Percentiles rank a stretch among this genome's conserved stretches.
Conservation (phyloP, 2,888 invertebrate genomes). For the Hesperia comma region DNA sequence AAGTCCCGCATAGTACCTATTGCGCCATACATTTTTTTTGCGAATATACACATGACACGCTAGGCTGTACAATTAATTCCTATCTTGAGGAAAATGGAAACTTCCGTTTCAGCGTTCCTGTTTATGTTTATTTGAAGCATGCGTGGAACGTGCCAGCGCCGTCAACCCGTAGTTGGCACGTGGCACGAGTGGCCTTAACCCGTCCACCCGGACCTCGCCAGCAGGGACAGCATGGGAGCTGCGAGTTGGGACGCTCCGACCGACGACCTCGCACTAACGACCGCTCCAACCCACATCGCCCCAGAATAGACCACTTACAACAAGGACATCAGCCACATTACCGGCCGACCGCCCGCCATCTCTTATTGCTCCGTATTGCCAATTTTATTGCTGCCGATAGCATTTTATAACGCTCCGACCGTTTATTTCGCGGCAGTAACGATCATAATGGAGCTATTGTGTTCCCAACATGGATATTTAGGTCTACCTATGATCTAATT, state of each 20-base stretch:
- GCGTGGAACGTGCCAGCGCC: no score
- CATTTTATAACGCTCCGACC: not conserved
- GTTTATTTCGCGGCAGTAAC: constrained; percentile 6
- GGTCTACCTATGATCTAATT: not conserved
- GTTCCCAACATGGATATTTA: constrained; percentile 2
- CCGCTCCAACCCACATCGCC: constrained; percentile 1
- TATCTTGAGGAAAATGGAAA: no score
- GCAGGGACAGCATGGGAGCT: not conserved
- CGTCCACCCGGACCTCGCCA: no score
- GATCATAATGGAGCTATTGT: constrained; percentile 6
- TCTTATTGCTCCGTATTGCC: constrained; percentile 10
- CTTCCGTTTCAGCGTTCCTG: no score
- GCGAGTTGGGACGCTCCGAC: not conserved
- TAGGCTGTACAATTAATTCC: no score
- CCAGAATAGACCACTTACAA: constrained; percentile 5
- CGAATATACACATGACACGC: no score
- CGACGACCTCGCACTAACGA: not conserved
- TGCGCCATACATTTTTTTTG: no score
- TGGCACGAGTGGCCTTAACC: no score
- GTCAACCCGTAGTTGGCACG: no score
- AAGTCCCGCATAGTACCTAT: no score
- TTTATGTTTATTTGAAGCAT: no score
- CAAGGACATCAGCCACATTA: constrained; percentile 14
- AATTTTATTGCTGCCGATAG: constrained; percentile 12
- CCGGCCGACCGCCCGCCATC: not conserved